Base-by-base conservation (phyloP, 2,113 vertebrate genomes). In the Echinops telfairi region DNA sequence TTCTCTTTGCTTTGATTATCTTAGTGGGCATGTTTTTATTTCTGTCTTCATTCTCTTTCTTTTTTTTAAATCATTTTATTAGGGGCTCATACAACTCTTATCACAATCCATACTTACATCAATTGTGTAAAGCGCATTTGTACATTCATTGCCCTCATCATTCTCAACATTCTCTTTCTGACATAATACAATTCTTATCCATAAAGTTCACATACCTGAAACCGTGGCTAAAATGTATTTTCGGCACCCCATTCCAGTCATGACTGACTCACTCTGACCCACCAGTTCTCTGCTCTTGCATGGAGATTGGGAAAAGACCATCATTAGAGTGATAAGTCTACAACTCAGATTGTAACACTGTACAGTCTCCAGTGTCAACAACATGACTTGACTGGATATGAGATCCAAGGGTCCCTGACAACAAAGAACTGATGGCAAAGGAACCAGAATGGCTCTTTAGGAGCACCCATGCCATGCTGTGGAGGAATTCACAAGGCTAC, bases 21-120 rank as follows among this genome's bases (percentile, higher is more conserved):
- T 73, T 31, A n/a, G 29, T 75, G 47, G 71, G 29, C 19, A 11
- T 29, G 22, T 9, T 62, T 82, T 36, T 78, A 5, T 57, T 71
- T 88, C 53, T 89, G 43, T 70, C 40, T 66, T 12, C 33, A 57
- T 88, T 94, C 62, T 68, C 66, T 86, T 33, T 92, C 36, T 94
- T n/a, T n/a, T n/a, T n/a, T n/a, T n/a, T n/a, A n/a, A n/a, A n/a
- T n/a, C n/a, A n/a, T n/a, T 38, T 81, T n/a, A n/a, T n/a, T n/a
- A n/a, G n/a, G n/a, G n/a, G n/a, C n/a, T n/a, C n/a, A n/a, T n/a
- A n/a, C n/a, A n/a, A n/a, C n/a, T n/a, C n/a, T n/a, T n/a, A n/a
- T n/a, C n/a, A n/a, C n/a, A n/a, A n/a, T n/a, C n/a, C 22, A 0
- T 76, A 68, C n/a, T n/a, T n/a, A n/a, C n/a, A n/a, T n/a, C n/a